Evolutionary conservation across 1,140 invertebrate species (phyloP), one percentile per base, ranked within the genome.

Genomic region (Drosophila aff.): DNA sequence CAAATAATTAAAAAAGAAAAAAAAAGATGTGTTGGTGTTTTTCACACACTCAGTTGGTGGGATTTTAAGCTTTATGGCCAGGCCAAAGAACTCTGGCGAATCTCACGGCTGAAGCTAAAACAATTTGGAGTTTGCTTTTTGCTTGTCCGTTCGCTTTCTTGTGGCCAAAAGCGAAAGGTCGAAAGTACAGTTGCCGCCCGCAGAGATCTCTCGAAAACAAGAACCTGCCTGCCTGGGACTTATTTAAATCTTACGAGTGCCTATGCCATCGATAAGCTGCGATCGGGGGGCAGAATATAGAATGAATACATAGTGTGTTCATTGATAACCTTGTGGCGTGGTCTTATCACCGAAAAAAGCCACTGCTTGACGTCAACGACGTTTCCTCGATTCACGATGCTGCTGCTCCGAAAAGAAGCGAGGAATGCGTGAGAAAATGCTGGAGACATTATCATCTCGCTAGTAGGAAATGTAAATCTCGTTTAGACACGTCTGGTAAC

Each of bases 251-350:
- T 52, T 73, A 60, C 68, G 53, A 72, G 67, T 72, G 69, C 33
- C 59, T 71, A 73, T 18, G 28, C 68, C 69, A 73, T 74, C 71
- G 71, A 74, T 74, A 73, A 74, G 71, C 68, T 28, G 3, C 44
- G 67, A 72, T 69, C 66, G 23, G 44, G 40, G 52, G 11, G 71
- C 53, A 49, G 36, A 73, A 73, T 28, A 73, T 72, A 50, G 53
- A 73, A 69, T 73, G 53, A 73, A 60, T 52, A 52, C 41, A 38
- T 11, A 50, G 6, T 31, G 21, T 28, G 31, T 49, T 28, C 55
- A 50, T 16, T 61, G 71, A 74, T 74, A 74, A 74, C 71, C 71
- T 74, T 74, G 36, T 40, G 46, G 36, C 26, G 69, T 38, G 21
- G 23, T 47, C 46, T 61, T 74, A 74, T 74, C 69, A 28, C 71